phyloP scores from a whole-genome alignment of 2,888 invertebrate genomes.

The Smittia aterrima region DNA sequence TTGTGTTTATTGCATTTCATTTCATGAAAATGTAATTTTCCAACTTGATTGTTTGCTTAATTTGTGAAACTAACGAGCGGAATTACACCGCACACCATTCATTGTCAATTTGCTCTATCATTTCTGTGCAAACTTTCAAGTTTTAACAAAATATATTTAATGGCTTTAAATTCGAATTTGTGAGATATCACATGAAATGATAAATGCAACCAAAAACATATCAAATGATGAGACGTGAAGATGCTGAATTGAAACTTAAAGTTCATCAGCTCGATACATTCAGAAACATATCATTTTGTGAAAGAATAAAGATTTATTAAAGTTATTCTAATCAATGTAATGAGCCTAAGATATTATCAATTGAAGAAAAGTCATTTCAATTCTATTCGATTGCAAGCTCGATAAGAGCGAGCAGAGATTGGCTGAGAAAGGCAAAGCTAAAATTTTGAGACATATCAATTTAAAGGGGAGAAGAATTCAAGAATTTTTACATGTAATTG shows the following conservation, averaged over 20 bases:
- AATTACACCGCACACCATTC: no score
- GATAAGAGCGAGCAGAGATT: background rate
- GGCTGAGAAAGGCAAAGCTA: background rate
- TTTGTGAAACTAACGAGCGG: no score
- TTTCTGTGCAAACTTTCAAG: no score
- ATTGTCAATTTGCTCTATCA: no score
- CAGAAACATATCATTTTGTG: background rate
- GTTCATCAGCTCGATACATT: background rate
- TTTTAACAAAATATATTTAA: no score
- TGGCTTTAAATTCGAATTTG: no score
- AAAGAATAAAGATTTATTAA: background rate
- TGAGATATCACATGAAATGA: no score
- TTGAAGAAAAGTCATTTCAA: background rate
- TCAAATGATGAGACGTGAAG: background rate
- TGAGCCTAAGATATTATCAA: background rate
- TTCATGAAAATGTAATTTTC: no score
- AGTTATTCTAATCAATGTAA: background rate
- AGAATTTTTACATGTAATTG: background rate
- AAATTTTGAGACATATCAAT: background rate
- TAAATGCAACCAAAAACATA: slow-evolving; percentile 2
- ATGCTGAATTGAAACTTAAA: background rate
- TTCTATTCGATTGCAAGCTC: background rate
- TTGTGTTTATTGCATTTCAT: no score
- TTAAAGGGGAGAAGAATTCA: background rate
- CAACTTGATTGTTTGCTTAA: no score